Evolutionary conservation across 1,140 invertebrate genomes (phyloP).

Genomic region (Megathymus violae): DNA sequence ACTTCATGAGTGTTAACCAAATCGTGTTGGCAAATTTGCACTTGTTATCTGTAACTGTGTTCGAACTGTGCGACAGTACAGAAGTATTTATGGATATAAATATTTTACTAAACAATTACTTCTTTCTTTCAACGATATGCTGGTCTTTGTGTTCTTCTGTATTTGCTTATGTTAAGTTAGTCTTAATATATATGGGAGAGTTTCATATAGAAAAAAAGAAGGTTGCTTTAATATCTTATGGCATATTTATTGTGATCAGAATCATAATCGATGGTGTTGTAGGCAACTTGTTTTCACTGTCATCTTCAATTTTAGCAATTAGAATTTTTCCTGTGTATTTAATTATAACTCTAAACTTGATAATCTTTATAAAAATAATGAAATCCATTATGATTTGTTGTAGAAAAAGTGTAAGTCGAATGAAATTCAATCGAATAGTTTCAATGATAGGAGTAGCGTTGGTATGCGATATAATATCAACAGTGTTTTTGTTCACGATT

Average conservation of each 20-base stretch:
- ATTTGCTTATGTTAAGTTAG: conserved; percentile 9
- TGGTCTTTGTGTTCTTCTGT: conserved; percentile 12
- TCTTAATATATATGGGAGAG: conserved; percentile 11
- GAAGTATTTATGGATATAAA: not conserved
- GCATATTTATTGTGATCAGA: not conserved
- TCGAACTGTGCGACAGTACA: not conserved
- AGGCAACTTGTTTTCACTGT: not conserved
- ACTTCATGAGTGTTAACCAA: conserved; percentile 26
- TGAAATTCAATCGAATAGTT: conserved; percentile 2
- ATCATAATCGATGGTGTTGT: not conserved
- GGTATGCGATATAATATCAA: conserved; percentile 9
- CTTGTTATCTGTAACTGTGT: conserved; percentile 14
- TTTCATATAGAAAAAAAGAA: conserved; percentile 1
- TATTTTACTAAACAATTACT: not conserved
- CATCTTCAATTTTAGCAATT: not conserved
- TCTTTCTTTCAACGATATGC: conserved; percentile 3
- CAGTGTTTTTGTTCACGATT: conserved; percentile 8
- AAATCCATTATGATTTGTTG: conserved; percentile 6
- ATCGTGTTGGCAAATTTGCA: conserved; percentile 13
- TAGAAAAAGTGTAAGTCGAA: not conserved
- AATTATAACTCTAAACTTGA: conserved; percentile 13
- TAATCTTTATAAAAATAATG: conserved; percentile 4
- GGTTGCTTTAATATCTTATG: not conserved
- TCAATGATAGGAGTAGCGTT: conserved; percentile 16
- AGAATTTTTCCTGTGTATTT: conserved; percentile 1